A percentile compares a stretch with the other conserved stretches of the same genome.
These are phyloP conservation scores for Sorex fumeus DNA, from an alignment of 2,113 vertebrate genomes.

Conservation along the genomic window DNA sequence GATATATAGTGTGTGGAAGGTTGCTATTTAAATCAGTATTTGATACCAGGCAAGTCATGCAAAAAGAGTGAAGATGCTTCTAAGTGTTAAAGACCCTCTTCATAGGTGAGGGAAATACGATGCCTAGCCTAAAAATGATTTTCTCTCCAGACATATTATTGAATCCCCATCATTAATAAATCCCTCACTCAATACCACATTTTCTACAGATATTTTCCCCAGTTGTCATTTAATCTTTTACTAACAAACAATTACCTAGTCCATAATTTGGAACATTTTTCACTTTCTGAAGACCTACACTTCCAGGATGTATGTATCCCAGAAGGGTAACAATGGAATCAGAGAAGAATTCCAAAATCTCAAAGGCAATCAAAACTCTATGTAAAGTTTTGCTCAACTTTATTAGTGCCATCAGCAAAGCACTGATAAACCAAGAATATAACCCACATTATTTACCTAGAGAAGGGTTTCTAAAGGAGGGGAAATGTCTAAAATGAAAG, in stretches of 20 bases:
- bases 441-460: neutral
- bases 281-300: neutral
- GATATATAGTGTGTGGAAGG: too few species aligned
- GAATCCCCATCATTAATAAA: neutral
- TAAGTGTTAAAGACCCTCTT: neutral
- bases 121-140: neutral
- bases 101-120: neutral
- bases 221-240: neutral
- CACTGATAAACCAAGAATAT: neutral
- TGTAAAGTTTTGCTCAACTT: neutral
- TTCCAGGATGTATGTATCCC: neutral
- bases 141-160: neutral
- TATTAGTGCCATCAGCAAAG: neutral
- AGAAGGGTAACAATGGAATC: neutral
- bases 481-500: neutral
- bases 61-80: neutral
- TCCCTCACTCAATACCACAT: neutral
- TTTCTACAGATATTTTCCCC: neutral
- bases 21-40: neutral
- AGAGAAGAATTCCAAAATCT: slow-evolving; percentile 25
- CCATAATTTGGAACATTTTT: slow-evolving; percentile 35
- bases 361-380: neutral
- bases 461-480: neutral
- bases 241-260: neutral
- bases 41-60: neutral